Conservation (phyloP, 2,113 vertebrate species). For the Acanthochromis polyacanthus region DNA sequence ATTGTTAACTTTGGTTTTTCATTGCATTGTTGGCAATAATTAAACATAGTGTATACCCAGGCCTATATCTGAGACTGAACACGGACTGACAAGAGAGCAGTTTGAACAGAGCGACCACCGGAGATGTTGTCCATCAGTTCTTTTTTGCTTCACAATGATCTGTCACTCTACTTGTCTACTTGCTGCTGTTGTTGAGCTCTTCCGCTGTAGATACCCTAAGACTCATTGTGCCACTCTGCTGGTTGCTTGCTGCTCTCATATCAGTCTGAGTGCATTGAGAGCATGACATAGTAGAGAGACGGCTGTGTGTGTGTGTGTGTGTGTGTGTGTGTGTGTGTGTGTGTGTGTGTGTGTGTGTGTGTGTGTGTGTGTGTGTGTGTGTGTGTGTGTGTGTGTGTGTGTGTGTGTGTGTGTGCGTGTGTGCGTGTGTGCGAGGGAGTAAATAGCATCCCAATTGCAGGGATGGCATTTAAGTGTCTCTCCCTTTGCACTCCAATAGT, state of each 20-base stretch:
- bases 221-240: constrained; percentile 68
- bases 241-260: constrained; percentile 71
- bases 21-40: neutral
- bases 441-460: constrained; percentile 77
- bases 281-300: constrained; percentile 68
- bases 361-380: constrained; percentile 20
- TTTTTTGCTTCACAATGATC: constrained; percentile 20
- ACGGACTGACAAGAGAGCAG: neutral
- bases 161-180: constrained; percentile 38
- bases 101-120: constrained; percentile 1
- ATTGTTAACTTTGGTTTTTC: neutral
- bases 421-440: constrained; percentile 46
- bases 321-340: constrained; percentile 11
- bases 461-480: constrained; percentile 82
- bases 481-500: constrained; percentile 73
- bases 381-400: constrained; percentile 15
- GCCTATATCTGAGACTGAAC: neutral
- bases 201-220: constrained; percentile 52
- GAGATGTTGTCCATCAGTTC: constrained; percentile 22
- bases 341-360: too few species aligned
- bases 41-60: neutral
- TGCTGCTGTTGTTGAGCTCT: constrained; percentile 54
- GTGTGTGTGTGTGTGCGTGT: constrained; percentile 28
- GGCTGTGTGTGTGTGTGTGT: constrained; percentile 39
- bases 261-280: constrained; percentile 79